Evolutionary conservation across 2,113 vertebrate species (phyloP).

Genomic region (Cacatua alba): DNA sequence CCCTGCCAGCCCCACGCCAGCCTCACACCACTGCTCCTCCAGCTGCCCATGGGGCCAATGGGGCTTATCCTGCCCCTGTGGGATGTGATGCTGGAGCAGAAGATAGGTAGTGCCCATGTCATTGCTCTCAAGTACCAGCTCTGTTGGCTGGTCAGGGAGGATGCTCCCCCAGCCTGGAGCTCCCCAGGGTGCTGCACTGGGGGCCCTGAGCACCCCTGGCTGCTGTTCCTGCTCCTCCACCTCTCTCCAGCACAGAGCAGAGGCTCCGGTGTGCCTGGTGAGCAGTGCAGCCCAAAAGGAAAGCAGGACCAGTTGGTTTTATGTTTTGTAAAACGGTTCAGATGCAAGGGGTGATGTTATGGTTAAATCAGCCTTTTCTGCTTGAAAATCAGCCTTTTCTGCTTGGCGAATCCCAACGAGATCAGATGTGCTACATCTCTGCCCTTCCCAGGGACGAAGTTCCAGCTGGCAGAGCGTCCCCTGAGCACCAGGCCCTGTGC

Average conservation of each 20-base stretch:
- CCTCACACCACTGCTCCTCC: background rate
- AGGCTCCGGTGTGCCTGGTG: accelerated
- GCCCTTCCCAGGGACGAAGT: background rate
- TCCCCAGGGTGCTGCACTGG: background rate
- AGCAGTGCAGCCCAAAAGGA: background rate
- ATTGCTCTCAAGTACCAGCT: accelerated
- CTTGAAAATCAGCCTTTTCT: background rate
- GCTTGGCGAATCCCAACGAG: background rate
- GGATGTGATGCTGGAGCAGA: accelerated
- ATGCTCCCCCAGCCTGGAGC: background rate
- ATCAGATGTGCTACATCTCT: background rate
- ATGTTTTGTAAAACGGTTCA: background rate
- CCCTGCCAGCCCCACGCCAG: accelerated
- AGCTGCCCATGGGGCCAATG: accelerated
- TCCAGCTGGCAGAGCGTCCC: background rate
- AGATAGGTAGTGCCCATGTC: background rate
- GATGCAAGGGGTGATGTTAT: background rate
- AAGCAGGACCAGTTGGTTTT: background rate
- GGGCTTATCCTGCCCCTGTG: background rate
- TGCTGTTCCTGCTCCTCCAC: accelerated
- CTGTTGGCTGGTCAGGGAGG: background rate
- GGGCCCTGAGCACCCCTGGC: background rate
- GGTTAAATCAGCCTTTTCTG: background rate
- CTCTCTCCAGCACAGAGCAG: background rate
- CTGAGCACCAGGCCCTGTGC: accelerated